These are phyloP conservation scores for Zaprionus davidi DNA, from an alignment of 1,140 invertebrate genomes.

Conservation along the genomic window DNA sequence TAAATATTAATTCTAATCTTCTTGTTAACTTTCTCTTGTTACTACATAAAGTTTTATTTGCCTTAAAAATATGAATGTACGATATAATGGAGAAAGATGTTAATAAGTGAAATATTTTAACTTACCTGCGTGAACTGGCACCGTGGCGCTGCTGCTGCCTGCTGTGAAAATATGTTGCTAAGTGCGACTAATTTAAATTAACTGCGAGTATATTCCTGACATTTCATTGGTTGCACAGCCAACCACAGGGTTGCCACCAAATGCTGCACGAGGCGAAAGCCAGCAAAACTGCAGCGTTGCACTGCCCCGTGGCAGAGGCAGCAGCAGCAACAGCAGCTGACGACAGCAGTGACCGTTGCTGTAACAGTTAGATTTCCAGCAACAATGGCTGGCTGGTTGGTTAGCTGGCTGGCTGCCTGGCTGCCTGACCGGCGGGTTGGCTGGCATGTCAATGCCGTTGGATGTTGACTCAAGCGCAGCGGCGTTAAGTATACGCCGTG, in stretches of 20 bases:
- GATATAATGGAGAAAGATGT: too few relatives aligned
- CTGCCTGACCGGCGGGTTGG: slow-evolving; percentile 7
- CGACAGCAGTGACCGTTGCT: slow-evolving; percentile 35
- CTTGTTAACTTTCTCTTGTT: too few relatives aligned
- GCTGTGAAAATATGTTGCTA: not conserved
- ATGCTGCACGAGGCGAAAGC: too few relatives aligned
- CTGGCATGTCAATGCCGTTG: slow-evolving; percentile 60
- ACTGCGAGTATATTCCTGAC: slow-evolving; percentile 9
- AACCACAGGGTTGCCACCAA: slow-evolving; percentile 23
- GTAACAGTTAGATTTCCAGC: slow-evolving; percentile 53
- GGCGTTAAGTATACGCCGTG: slow-evolving; percentile 75
- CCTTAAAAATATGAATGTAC: too few relatives aligned
- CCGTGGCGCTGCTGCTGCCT: too few relatives aligned
- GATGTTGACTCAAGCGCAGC: slow-evolving; percentile 73
- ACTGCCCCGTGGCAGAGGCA: slow-evolving; percentile 24
- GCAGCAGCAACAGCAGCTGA: slow-evolving; percentile 9
- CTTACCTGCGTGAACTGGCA: not conserved
- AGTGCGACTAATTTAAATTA: slow-evolving; percentile 36
- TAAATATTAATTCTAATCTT: too few relatives aligned
- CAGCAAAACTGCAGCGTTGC: slow-evolving; percentile 56
- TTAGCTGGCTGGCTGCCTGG: slow-evolving; percentile 1
- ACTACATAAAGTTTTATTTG: too few relatives aligned
- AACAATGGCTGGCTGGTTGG: slow-evolving; percentile 58
- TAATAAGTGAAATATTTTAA: not conserved
- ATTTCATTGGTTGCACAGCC: slow-evolving; percentile 23